phyloP scores from a whole-genome alignment of 2,797 vertebrate genomes.

The Falco peregrinus region DNA sequence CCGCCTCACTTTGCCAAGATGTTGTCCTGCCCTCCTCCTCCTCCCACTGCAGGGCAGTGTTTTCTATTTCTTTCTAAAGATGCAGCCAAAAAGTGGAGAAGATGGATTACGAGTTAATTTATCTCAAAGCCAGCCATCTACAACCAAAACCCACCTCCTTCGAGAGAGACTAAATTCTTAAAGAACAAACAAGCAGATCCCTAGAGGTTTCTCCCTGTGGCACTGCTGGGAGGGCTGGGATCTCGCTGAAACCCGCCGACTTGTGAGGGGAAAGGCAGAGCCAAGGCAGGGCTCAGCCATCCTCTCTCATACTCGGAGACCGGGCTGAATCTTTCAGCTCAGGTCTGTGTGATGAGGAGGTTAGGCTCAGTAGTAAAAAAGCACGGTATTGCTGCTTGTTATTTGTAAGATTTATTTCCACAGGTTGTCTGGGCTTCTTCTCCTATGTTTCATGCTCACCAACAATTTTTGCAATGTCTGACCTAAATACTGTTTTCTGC shows the following conservation, averaged over 20 bases:
- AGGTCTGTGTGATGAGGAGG: background rate
- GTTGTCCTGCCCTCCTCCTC: slow-evolving; percentile 13
- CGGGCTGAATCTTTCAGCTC: background rate
- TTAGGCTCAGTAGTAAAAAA: background rate
- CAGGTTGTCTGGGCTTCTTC: background rate
- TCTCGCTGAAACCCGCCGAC: background rate
- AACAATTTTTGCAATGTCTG: background rate
- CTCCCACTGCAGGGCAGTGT: slow-evolving; percentile 20
- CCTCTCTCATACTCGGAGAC: background rate
- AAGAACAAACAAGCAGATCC: background rate
- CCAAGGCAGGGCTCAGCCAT: background rate
- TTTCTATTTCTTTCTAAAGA: slow-evolving; percentile 34
- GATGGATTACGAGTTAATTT: slow-evolving; percentile 12
- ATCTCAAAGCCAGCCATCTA: background rate
- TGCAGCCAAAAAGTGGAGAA: slow-evolving; percentile 1
- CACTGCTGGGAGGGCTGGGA: background rate
- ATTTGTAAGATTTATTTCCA: background rate
- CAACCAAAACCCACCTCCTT: background rate
- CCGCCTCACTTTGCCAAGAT: slow-evolving; percentile 14
- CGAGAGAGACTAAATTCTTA: background rate
- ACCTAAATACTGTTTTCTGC: background rate
- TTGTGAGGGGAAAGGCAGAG: background rate
- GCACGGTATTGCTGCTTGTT: background rate
- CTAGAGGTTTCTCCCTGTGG: background rate
- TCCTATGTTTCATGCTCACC: background rate